A percentile compares a stretch with the other conserved stretches of the same genome.
Conservation (phyloP, 2,888 invertebrate species). For the Amiota communis region DNA sequence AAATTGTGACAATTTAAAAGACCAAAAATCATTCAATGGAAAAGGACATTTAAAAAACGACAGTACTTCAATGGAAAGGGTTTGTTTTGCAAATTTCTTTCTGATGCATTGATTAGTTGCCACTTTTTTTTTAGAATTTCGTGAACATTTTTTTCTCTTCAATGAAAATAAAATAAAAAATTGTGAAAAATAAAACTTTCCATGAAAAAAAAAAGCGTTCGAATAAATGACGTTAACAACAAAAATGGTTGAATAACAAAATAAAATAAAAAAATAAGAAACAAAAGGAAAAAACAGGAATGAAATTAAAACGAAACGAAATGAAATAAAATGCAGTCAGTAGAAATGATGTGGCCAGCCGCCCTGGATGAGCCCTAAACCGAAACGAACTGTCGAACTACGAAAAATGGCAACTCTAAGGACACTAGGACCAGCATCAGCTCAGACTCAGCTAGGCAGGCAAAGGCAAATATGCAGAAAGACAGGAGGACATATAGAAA, state of each 20-base stretch:
- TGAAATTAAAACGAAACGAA: slow-evolving; percentile 48
- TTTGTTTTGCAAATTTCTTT: too few relatives aligned
- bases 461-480: slow-evolving; percentile 10
- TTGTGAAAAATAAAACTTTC: background rate
- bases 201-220: background rate
- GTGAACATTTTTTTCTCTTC: too few relatives aligned
- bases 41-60: too few relatives aligned
- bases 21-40: too few relatives aligned
- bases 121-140: too few relatives aligned
- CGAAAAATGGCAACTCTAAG: slow-evolving; percentile 34
- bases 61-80: too few relatives aligned
- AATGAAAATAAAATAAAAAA: background rate
- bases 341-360: slow-evolving; percentile 57
- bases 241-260: background rate
- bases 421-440: slow-evolving; percentile 30
- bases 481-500: background rate
- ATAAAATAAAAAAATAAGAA: slow-evolving; percentile 1
- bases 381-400: slow-evolving; percentile 34
- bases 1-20: too few relatives aligned
- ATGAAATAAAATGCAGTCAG: slow-evolving; percentile 62
- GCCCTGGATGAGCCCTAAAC: slow-evolving; percentile 37
- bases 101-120: too few relatives aligned
- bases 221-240: too few relatives aligned
- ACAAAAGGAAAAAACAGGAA: slow-evolving; percentile 45
- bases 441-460: background rate